Evolutionary conservation across 2,888 invertebrate genomes (phyloP), one percentile per base, ranked within the genome.

Genomic region (Drosophila borborema): DNA sequence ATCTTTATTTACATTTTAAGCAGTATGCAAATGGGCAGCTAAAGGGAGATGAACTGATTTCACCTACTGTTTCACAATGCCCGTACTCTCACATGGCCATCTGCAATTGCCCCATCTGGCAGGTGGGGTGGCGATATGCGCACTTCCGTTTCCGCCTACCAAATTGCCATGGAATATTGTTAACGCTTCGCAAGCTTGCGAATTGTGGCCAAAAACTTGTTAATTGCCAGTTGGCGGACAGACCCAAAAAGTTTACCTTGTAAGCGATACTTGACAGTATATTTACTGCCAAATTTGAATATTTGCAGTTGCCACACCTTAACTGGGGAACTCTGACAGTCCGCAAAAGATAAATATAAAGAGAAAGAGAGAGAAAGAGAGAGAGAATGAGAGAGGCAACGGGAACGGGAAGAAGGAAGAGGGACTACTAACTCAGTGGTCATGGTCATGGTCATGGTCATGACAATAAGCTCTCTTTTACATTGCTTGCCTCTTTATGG

Each of bases 1-100:
- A 73, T 68, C 59, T 81, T 51, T 78, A 70, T 80, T 81, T 81
- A 79, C 80, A 79, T 85, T 70, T 78, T 78, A 65, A 81, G 53
- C 60, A 61, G 51, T 74, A 80, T 80, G 86, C 86, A 79, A 80
- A 85, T 80, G 59, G 34, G 3, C 6, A 23, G 23, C 40, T 68
- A 54, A 58, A 28, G 28, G 3, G 28, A 68, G 59, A 34, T 36
- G 34, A 54, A 74, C 43, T 61, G n/a, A 28, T 56, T 54, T 56
- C 23, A n/a, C 40, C n/a, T 18, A 49, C 38, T 18, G 23, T 23
- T 46, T 12, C n/a, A 16, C 8, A 28, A 6, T 10, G 43, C 38
- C 36, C 7, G 23, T 14, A 36, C 41, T 43, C 14, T 40, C 7
- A 3, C 10, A n/a, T 16, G 14, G 31, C n/a, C 3, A 41, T 28